These are phyloP conservation scores for Danionella cerebrum DNA, from an alignment of 2,113 vertebrate species.

Conservation along the genomic window DNA sequence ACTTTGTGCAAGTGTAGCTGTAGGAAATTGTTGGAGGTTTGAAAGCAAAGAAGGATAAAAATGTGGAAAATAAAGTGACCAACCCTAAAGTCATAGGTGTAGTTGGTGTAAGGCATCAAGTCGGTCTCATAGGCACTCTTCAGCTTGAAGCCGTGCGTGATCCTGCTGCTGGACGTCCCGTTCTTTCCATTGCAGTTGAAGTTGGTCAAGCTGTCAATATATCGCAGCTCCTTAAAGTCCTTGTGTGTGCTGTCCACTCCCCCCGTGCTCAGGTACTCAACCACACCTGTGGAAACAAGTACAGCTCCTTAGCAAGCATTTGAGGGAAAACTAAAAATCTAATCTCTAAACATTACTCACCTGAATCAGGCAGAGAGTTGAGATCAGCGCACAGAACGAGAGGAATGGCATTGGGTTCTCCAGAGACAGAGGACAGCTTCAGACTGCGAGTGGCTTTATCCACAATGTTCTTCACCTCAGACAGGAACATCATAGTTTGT, in stretches of 20 bases:
- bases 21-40: too few species aligned
- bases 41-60: too few species aligned
- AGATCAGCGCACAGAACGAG: slow-evolving; percentile 95
- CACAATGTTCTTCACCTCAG: slow-evolving; percentile 95
- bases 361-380: slow-evolving; percentile 95
- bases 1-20: too few species aligned
- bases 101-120: slow-evolving; percentile 98
- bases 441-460: slow-evolving; percentile 92
- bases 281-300: slow-evolving; percentile 71
- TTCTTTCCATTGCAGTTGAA: slow-evolving; percentile 95
- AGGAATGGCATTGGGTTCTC: slow-evolving; percentile 87
- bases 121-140: slow-evolving; percentile 95
- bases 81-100: slow-evolving; percentile 96
- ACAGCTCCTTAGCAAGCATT: not conserved
- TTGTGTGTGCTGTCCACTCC: slow-evolving; percentile 97
- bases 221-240: slow-evolving; percentile 95
- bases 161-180: slow-evolving; percentile 85
- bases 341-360: slow-evolving; percentile 57
- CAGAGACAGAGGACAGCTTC: slow-evolving; percentile 76
- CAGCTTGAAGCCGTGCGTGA: slow-evolving; percentile 96
- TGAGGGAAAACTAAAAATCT: not conserved
- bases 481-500: slow-evolving; percentile 99
- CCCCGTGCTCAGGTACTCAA: slow-evolving; percentile 93
- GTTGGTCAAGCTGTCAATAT: slow-evolving; percentile 95
- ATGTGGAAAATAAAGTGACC: not conserved